Evolutionary conservation across 2,113 vertebrate species (phyloP), one percentile per base, ranked within the genome.

Genomic region (Natator depressus): DNA sequence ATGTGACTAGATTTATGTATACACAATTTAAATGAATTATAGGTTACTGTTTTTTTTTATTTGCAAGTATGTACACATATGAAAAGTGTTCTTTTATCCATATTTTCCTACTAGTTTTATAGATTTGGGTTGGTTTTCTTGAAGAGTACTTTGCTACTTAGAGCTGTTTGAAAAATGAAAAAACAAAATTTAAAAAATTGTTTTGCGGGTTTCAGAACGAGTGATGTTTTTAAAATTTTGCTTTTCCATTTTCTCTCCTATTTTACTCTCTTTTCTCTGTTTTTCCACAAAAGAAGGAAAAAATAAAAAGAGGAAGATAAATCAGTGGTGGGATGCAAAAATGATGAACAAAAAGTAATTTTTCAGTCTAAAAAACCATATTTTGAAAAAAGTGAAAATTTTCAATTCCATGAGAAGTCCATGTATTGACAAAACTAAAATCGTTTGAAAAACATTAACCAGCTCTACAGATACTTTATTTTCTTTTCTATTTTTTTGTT

Each of bases 1-100:
- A n/a, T 20, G 65, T n/a, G 17, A 8, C 35, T 72, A 72, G 65
- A 10, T 72, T 93, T 93, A 19, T 89, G 22, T 59, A 35, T n/a
- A 54, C 22, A 69, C 31, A 87, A 59, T 84, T 89, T 84, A 94
- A 84, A 25, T 49, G 59, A 93, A 80, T 38, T 47, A 76, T 6
- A 87, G 65, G 65, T 54, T 91, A 46, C 76, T 80, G 35, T 29
- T 85, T 96, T 72, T 42, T 72, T 72, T 69, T 38, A n/a, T n/a
- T 88, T 94, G 80, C 92, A 82, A 83, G 54, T 85, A 83, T 84
- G 80, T 6, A 17, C 86, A 91, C 29, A 92, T 92, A 95, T 80
- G 82, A 76, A 91, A 80, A 59, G 35, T 9, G 27, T 25, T 17
- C 31, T 47, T 0, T 31, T 84, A 27, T 55, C 35, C n/a, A 38